Percentiles rank a stretch among this genome's conserved stretches.
Conservation (phyloP, 37 sponge, comb jelly and placozoan genomes). For the Eunapius fragilis region DNA sequence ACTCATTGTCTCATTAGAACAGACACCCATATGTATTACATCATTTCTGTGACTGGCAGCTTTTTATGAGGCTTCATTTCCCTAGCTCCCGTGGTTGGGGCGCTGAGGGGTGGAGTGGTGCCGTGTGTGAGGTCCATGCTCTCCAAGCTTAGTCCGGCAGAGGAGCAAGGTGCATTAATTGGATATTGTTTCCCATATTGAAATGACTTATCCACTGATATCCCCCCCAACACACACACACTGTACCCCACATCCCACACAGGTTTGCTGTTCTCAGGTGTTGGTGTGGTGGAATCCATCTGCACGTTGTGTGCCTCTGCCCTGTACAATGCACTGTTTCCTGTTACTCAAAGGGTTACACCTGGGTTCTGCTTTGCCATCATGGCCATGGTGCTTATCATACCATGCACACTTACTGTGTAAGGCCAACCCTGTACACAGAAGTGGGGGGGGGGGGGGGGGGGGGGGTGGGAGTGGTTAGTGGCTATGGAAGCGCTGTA, state of each 20-base stretch:
- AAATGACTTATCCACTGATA: not conserved
- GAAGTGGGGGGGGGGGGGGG: no score
- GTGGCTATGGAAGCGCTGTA: no score
- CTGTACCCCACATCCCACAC: not conserved
- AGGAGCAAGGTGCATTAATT: conserved; percentile 79
- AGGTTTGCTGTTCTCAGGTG: conserved; percentile 80
- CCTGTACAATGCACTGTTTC: conserved; percentile 78
- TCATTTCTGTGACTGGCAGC: no score
- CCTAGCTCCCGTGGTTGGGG: conserved; percentile 69
- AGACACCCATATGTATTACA: no score
- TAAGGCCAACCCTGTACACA: conserved; percentile 5
- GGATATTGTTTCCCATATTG: not conserved
- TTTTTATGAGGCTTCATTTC: not conserved
- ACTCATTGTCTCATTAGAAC: no score
- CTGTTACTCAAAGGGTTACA: conserved; percentile 31
- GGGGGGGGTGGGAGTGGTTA: no score
- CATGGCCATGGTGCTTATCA: conserved; percentile 62
- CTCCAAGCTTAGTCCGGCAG: conserved; percentile 54
- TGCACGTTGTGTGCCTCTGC: conserved; percentile 71
- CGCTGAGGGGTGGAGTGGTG: conserved; percentile 73
- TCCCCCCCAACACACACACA: no score
- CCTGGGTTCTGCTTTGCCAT: conserved; percentile 78
- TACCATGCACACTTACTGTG: conserved; percentile 53
- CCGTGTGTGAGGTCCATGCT: conserved; percentile 76
- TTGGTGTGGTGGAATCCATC: conserved; percentile 50